Evolutionary conservation across 2,113 vertebrate genomes (phyloP), one percentile per base, ranked within the genome.

Genomic region (Limnothrissa miodon): DNA sequence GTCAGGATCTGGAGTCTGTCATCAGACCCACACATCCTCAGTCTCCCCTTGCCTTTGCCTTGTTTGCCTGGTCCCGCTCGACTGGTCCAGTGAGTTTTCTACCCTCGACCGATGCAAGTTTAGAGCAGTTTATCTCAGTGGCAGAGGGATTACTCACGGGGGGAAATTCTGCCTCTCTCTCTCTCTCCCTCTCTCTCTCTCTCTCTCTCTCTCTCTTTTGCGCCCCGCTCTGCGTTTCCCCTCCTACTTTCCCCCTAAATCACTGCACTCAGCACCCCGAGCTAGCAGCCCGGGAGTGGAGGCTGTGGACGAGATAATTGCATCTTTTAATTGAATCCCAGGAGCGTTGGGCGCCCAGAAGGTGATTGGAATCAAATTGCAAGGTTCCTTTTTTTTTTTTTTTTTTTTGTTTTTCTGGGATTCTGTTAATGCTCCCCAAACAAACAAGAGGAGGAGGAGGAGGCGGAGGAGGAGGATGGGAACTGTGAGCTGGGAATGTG

Each of bases 321-420:
- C 87, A 80, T 89, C 84, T 93, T 92, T 93, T 93, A 94, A 91
- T 93, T 92, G 84, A 93, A 92, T 92, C 91, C 92, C 89, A 2
- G 44, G 87, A 87, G 92, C 78, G 78, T 59, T 89, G 70, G 81
- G 86, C 88, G n/a, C 83, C 87, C 90, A 0, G 2, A 51, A 91
- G 90, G 85, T 84, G 83, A 90, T 84, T 85, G 83, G 89, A 92
- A 90, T 90, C 85, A 89, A 90, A 89, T 87, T 82, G 82, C 48
- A 39, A 84, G 79, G 70, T 82, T 84, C 84, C 87, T 90, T 87
- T 85, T 86, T 85, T 89, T 89, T 84, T 88, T 87, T 82, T 84
- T 83, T 87, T 90, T 87, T 85, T 86, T 85, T 89, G 88, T 84
- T 88, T 87, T 83, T 78, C 21, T 11, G 9, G 46, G 39, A 81